Base-by-base conservation (phyloP, 2,797 vertebrate genomes). In the Urocyon cinereoargenteus region DNA sequence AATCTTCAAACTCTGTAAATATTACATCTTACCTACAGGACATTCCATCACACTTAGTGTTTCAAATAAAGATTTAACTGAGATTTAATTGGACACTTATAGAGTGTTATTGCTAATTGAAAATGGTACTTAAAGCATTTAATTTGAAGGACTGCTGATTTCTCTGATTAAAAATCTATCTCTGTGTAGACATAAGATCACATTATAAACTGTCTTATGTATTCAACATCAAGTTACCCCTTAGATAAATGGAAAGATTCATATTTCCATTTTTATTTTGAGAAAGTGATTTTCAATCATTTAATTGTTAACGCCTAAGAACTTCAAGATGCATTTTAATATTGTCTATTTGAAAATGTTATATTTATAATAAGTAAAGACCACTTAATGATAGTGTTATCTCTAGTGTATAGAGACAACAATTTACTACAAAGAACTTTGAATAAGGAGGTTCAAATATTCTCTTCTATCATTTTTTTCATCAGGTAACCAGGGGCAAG, bases 61-160 rank as follows among this genome's bases (percentile, higher is more conserved):
- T 94, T 90, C 66, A 82, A 84, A 90, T 64, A 89, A 94, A 81
- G 14, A 77, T 86, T 90, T 92, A 92, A 86, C 51, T n/a, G n/a
- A 77, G 6, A 95, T 81, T 79, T 81, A 77, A 93, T 62, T 68
- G 40, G 64, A 92, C 59, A 82, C 66, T 64, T 91, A 45, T 22
- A 82, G 16, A 81, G 8, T 70, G 2, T 86, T 92, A 92, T 40
- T 77, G 31, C 59, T 94, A 83, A 95, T 66, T 84, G 83, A 94
- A 96, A 86, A 94, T 70, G 14, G 40, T 89, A 94, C 16, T 86
- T 62, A 61, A 92, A 92, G 36, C 16, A 94, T 49, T 97, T 90
- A 82, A 82, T 57, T 90, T 90, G 59, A 89, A 81, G 31, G 24
- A 92, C 73, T 86, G n/a, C 53, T 87, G 55, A 66, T 87, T 88